Evolutionary conservation across 2,113 vertebrate genomes (phyloP).

Genomic region (Eretmochelys imbricata): DNA sequence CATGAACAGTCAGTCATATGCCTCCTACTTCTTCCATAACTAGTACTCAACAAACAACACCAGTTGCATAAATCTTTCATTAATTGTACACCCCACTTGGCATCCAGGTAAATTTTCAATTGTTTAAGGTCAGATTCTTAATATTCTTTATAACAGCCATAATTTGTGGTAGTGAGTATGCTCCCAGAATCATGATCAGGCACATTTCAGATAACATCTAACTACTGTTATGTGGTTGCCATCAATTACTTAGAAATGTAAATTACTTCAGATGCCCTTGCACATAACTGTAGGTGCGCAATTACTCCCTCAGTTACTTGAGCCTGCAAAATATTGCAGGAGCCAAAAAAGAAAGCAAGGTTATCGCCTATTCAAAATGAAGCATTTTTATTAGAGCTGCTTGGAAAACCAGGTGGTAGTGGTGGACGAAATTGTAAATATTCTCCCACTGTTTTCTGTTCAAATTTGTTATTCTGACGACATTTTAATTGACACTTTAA

Average conservation of each 20-base stretch:
- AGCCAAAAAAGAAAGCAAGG: neutral
- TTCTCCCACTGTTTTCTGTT: neutral
- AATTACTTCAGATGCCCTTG: neutral
- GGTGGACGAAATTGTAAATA: neutral
- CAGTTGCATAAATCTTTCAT: neutral
- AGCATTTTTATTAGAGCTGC: neutral
- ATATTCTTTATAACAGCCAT: neutral
- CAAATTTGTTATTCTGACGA: neutral
- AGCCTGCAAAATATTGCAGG: neutral
- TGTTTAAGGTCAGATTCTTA: neutral
- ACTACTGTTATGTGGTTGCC: neutral
- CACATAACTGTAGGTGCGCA: neutral
- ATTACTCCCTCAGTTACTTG: accelerated
- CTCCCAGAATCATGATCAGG: neutral
- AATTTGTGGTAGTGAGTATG: accelerated
- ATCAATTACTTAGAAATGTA: neutral
- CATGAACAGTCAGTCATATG: neutral
- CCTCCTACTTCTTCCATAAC: neutral
- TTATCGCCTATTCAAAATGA: neutral
- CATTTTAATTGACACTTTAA: neutral
- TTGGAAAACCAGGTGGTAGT: neutral
- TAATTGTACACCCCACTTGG: neutral
- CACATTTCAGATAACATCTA: neutral
- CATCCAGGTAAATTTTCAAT: neutral
- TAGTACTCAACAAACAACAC: neutral